These are phyloP conservation scores for Gadus chalcogrammus DNA, from an alignment of 2,113 vertebrate species.

Conservation along the genomic window DNA sequence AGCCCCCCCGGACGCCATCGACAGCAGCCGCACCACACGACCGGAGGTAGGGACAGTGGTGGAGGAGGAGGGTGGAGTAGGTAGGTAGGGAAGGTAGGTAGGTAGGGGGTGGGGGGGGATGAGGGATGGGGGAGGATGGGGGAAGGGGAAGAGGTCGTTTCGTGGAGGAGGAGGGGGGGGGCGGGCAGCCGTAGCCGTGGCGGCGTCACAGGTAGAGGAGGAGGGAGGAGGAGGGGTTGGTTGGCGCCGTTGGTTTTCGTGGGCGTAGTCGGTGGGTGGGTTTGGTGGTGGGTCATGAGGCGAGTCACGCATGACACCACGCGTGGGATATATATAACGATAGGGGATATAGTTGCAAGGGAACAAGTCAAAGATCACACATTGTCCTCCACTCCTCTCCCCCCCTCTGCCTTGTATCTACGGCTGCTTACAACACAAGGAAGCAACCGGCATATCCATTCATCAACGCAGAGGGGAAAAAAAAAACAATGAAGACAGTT, in stretches of 20 bases:
- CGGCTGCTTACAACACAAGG: constrained; percentile 72
- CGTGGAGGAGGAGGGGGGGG: constrained; percentile 49
- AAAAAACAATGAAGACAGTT: constrained; percentile 45
- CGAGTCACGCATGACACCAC: constrained; percentile 88
- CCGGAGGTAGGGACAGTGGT: constrained; percentile 70
- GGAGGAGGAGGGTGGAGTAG: constrained; percentile 54
- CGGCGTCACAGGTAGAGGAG: constrained; percentile 66
- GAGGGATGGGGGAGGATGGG: too few species aligned
- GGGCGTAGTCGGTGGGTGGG: constrained; percentile 74
- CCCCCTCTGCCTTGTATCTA: constrained; percentile 70
- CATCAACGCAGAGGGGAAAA: constrained; percentile 65
- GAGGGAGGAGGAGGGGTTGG: constrained; percentile 70
- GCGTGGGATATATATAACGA: constrained; percentile 90
- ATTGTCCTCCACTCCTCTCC: constrained; percentile 70
- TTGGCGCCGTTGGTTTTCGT: constrained; percentile 50
- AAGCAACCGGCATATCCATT: constrained; percentile 78
- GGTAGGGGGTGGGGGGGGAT: too few species aligned
- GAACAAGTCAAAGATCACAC: constrained; percentile 84
- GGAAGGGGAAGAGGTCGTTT: constrained; percentile 56
- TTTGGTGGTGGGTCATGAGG: constrained; percentile 89
- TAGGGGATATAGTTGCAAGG: constrained; percentile 83
- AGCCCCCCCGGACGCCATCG: constrained; percentile 69
- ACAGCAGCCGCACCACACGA: constrained; percentile 63
- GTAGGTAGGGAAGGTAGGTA: too few species aligned
- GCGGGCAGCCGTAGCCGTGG: constrained; percentile 66